Base-by-base conservation (phyloP, 1,140 invertebrate species). In the Drosophila suzukii region DNA sequence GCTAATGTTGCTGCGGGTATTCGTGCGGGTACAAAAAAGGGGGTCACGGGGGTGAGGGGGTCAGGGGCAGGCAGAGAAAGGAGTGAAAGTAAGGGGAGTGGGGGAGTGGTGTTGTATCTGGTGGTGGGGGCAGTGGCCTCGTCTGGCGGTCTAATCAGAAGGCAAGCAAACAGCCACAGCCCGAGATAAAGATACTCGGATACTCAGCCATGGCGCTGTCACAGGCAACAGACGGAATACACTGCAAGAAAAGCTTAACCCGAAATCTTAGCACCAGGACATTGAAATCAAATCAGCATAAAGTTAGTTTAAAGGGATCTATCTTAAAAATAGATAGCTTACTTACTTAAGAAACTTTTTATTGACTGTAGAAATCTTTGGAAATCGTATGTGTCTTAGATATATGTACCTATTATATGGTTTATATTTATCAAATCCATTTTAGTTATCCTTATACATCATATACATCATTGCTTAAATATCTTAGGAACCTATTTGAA, bases 81-180 rank as follows among this genome's bases (percentile, higher is more conserved):
- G 36, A 70, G 65, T 30, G 44, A 41, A 57, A 43, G 49, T 61
- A 39, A n/a, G n/a, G 20, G 53, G 34, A 27, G 32, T 43, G 20
- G 30, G 6, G 13, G 27, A 27, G 27, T 27, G 43, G 10, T 1
- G 11, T 17, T 20, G 41, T 15, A 1, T 39, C 4, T 39, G n/a
- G 13, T 6, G n/a, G 24, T 10, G 30, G 13, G 27, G 41, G 17
- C 17, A 54, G 41, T 46, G 59, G 66, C 24, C 55, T 66, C 75
- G 59, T 63, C 53, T 51, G 57, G 83, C 76, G 84, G 83, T 88
- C 83, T 88, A 88, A 88, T 88, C 83, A 88, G 84, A 56, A 89
- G 76, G 71, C 84, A 60, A 50, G 81, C 79, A 88, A 89, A 88
- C 79, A 88, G 84, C 84, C 70, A 50, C 83, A 76, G 82, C 76